Evolutionary conservation across 2,888 invertebrate species (phyloP).

Genomic region (Ennomos erosarius): DNA sequence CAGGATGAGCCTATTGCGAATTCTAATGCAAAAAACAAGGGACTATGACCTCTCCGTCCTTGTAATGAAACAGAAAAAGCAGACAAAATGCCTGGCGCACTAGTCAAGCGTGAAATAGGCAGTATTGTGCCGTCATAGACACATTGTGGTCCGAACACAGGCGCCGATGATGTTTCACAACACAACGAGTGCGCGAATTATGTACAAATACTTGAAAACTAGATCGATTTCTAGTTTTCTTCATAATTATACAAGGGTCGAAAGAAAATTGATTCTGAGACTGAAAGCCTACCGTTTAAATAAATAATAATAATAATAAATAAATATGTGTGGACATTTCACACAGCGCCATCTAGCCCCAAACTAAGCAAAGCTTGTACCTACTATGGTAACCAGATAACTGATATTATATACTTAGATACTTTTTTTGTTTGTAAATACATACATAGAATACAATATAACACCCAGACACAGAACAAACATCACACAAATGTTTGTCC

Average conservation of each 20-base stretch:
- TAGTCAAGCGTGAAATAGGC: slow-evolving; percentile 57
- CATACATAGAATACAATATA: no score
- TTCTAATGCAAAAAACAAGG: slow-evolving; percentile 34
- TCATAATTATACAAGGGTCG: background rate
- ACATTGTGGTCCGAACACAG: slow-evolving; percentile 24
- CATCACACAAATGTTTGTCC: no score
- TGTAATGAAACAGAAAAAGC: slow-evolving; percentile 41
- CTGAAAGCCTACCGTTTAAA: no score
- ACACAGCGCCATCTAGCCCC: no score
- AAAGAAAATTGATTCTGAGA: background rate
- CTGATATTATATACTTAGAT: no score
- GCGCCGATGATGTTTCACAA: slow-evolving; percentile 24
- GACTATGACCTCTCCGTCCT: slow-evolving; percentile 51
- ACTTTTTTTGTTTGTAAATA: no score
- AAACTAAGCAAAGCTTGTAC: no score
- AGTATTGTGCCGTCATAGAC: slow-evolving; percentile 42
- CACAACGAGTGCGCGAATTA: slow-evolving; percentile 22
- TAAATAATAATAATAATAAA: no score
- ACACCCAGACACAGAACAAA: no score
- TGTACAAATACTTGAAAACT: slow-evolving; percentile 16
- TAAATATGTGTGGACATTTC: no score
- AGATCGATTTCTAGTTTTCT: slow-evolving; percentile 21
- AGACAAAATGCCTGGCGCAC: slow-evolving; percentile 26
- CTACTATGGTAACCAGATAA: no score
- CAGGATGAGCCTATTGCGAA: slow-evolving; percentile 31